Evolutionary conservation across 2,888 invertebrate genomes (phyloP), one percentile per base, ranked within the genome.

Genomic region (Diachrysia chrysitis): DNA sequence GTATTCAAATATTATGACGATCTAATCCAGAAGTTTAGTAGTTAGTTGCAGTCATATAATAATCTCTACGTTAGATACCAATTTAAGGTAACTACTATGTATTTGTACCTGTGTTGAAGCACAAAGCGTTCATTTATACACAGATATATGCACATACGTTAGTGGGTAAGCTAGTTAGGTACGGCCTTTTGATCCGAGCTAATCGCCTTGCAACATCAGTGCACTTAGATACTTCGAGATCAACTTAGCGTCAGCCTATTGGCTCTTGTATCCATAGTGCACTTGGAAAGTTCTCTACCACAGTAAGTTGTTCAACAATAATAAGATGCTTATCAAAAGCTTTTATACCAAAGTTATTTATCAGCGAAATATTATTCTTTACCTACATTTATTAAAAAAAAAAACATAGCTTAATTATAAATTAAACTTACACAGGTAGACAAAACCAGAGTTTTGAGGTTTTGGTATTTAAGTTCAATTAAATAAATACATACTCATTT

Each of bases 121-220:
- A 51, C 19, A 51, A 19, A 51, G 12, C 48, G 21, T 51, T 51
- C 19, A 21, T 51, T 21, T 21, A 12, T 10, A 51, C 16, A 42
- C 42, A n/a, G 42, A 42, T 42, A n/a, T n/a, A 42, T n/a, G 10
- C 48, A 51, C 48, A 51, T 51, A 51, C 19, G 48, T 51, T 51
- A 19, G 48, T 51, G 10, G 21, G 46, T 21, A 51, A 54, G 16
- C 29, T 63, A 25, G n/a, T 42, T 54, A 60, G 55, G 42, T 14
- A 29, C 67, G 42, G 71, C 42, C 66, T 59, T 75, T 75, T 67
- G 61, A 75, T 75, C 76, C 54, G 63, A 71, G 64, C 62, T 59
- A 66, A 71, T 64, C 67, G 64, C 61, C 21, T 57, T 58, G 37
- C 56, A 67, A 62, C 71, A 71, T 75, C 74, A 75, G 21, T 74